A percentile compares a stretch with the other conserved stretches of the same genome.
phyloP scores from a whole-genome alignment of 2,113 vertebrate species.

The Uria lomvia region DNA sequence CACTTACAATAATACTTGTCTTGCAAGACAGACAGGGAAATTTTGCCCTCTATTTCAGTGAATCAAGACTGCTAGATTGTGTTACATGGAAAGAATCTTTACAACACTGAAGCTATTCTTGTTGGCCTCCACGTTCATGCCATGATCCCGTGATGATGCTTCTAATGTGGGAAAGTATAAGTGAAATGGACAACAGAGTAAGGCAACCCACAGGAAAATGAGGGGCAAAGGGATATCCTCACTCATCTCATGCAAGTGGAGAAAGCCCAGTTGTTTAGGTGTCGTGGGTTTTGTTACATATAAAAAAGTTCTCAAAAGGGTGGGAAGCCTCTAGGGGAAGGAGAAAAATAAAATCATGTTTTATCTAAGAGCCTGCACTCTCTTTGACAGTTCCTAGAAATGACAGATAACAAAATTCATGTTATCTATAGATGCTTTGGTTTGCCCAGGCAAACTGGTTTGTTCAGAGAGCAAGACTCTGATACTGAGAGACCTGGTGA shows the following conservation, averaged over 20 bases:
- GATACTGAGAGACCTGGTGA: not conserved
- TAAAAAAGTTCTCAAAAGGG: not conserved
- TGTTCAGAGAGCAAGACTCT: not conserved
- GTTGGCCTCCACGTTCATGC: not conserved
- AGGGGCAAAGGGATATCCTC: not conserved
- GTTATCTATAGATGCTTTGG: not conserved
- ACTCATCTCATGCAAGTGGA: not conserved
- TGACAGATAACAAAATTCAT: not conserved
- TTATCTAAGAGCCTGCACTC: not conserved
- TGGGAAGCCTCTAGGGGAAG: not conserved
- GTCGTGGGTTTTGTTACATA: not conserved
- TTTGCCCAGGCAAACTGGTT: not conserved
- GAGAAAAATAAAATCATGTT: not conserved
- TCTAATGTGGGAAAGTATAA: not conserved
- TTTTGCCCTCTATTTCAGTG: not conserved
- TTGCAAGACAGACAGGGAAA: not conserved
- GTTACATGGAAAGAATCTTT: not conserved
- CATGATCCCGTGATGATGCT: not conserved
- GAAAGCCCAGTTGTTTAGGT: not conserved
- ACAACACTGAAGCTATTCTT: rapidly evolving
- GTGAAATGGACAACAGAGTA: not conserved
- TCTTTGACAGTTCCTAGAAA: not conserved
- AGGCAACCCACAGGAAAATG: not conserved
- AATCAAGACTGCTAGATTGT: not conserved
- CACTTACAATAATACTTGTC: not conserved